A percentile compares a stretch with the other conserved stretches of the same genome.
Evolutionary conservation across 2,797 vertebrate genomes (phyloP).

Genomic region (Nyctalus aviator): DNA sequence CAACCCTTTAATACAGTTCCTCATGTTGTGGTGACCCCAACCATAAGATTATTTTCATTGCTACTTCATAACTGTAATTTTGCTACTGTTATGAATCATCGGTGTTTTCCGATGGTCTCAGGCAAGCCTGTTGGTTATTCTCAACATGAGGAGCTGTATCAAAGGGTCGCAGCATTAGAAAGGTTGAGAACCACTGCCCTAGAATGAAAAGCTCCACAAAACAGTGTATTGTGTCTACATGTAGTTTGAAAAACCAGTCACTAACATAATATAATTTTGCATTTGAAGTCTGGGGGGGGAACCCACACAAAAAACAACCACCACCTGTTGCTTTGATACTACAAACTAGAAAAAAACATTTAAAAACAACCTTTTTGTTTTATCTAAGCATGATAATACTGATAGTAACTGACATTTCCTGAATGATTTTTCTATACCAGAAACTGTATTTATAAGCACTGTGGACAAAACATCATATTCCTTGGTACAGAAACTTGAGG

Average conservation of each 20-base stretch:
- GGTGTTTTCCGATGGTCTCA: no score
- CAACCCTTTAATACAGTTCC: no score
- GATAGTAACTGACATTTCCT: neutral
- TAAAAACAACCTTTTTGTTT: neutral
- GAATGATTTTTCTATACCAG: neutral
- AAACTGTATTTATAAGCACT: neutral
- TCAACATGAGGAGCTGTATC: no score
- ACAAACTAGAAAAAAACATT: constrained; percentile 25
- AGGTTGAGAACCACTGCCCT: neutral
- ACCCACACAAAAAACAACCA: neutral
- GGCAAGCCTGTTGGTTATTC: no score
- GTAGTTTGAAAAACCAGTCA: constrained; percentile 17
- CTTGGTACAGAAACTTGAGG: neutral
- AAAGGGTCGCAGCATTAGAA: no score
- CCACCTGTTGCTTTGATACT: neutral
- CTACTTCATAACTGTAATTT: no score
- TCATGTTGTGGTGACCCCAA: no score
- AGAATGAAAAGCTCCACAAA: constrained; percentile 14
- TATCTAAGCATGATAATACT: neutral
- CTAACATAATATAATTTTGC: constrained; percentile 48
- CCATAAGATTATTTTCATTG: no score
- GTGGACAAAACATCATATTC: neutral
- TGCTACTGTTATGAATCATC: no score
- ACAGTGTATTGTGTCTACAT: neutral
- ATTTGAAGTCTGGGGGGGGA: constrained; percentile 33